A percentile compares a stretch with the other conserved stretches of the same genome.
Conservation (phyloP, 2,888 invertebrate genomes). For the Digitonthophagus gazella region DNA sequence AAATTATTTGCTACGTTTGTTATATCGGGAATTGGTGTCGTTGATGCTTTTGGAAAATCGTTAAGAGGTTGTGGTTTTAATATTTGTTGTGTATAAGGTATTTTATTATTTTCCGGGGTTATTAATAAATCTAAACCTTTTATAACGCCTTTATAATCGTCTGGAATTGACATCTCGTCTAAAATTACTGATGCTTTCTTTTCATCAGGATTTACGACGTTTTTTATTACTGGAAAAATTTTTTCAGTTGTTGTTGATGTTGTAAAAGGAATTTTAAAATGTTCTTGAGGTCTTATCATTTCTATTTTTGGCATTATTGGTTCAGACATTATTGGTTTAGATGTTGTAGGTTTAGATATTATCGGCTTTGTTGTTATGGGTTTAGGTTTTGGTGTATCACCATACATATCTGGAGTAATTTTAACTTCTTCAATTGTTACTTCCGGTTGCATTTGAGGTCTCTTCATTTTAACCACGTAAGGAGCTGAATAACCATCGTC, state of each 20-base stretch:
- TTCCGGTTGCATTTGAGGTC: slow-evolving; percentile 8
- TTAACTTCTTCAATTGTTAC: background rate
- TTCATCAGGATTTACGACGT: background rate
- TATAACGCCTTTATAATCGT: slow-evolving; percentile 35
- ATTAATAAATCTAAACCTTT: slow-evolving; percentile 39
- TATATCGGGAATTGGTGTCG: slow-evolving; percentile 42
- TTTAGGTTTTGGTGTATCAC: background rate
- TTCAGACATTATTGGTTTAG: background rate
- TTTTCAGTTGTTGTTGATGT: slow-evolving; percentile 1
- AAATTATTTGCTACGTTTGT: slow-evolving; percentile 46
- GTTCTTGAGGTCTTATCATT: background rate
- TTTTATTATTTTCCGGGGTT: slow-evolving; percentile 24
- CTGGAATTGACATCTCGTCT: slow-evolving; percentile 29
- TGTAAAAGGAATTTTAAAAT: background rate
- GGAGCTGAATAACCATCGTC: slow-evolving; percentile 23
- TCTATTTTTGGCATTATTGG: background rate
- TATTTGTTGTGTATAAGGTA: slow-evolving; percentile 43
- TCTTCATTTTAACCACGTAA: slow-evolving; percentile 20
- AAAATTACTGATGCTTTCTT: slow-evolving; percentile 8
- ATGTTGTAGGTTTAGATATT: background rate
- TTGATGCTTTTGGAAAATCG: slow-evolving; percentile 1
- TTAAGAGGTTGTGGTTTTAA: background rate
- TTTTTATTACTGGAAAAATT: background rate
- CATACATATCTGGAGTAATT: slow-evolving; percentile 4
- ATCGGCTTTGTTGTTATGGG: background rate